Evolutionary conservation across 2,888 invertebrate genomes (phyloP).

Genomic region (Mongoloraphidia duomilia): DNA sequence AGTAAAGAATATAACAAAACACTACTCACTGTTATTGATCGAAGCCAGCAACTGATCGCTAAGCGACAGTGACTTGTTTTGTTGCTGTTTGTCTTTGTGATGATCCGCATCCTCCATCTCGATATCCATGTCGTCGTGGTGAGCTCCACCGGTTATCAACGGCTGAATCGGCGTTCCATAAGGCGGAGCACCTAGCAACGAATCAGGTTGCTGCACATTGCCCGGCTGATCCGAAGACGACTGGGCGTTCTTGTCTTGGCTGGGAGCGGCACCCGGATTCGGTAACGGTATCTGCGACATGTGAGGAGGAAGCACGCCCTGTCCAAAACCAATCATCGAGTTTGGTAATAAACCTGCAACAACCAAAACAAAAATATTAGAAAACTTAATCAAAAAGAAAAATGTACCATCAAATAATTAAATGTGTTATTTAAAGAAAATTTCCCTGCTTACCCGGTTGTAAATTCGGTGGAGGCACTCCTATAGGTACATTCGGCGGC

Average conservation of each 20-base stretch:
- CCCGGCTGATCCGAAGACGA: not conserved
- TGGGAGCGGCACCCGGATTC: not conserved
- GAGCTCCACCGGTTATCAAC: slow-evolving; percentile 10
- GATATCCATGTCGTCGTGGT: slow-evolving; percentile 62
- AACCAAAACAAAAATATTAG: too few relatives aligned
- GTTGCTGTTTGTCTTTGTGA: slow-evolving; percentile 19
- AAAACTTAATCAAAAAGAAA: too few relatives aligned
- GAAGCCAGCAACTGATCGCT: slow-evolving; percentile 36
- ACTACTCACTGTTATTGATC: not conserved
- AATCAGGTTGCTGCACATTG: not conserved
- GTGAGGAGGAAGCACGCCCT: slow-evolving; percentile 23
- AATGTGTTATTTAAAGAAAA: slow-evolving; percentile 26
- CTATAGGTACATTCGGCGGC: slow-evolving; percentile 37
- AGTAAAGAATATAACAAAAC: too few relatives aligned
- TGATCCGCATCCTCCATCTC: slow-evolving; percentile 49
- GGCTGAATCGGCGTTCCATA: not conserved
- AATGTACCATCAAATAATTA: slow-evolving; percentile 20
- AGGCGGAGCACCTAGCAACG: slow-evolving; percentile 1
- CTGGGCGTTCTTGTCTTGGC: not conserved
- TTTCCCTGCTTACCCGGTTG: slow-evolving; percentile 19
- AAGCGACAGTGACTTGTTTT: slow-evolving; percentile 20
- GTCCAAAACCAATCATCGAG: slow-evolving; percentile 19
- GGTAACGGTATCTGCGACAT: slow-evolving; percentile 16
- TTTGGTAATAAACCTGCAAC: slow-evolving; percentile 1
- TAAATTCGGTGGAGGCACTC: slow-evolving; percentile 42